Evolutionary conservation across 2,113 vertebrate genomes (phyloP).

Genomic region (Crotalus helleri): DNA sequence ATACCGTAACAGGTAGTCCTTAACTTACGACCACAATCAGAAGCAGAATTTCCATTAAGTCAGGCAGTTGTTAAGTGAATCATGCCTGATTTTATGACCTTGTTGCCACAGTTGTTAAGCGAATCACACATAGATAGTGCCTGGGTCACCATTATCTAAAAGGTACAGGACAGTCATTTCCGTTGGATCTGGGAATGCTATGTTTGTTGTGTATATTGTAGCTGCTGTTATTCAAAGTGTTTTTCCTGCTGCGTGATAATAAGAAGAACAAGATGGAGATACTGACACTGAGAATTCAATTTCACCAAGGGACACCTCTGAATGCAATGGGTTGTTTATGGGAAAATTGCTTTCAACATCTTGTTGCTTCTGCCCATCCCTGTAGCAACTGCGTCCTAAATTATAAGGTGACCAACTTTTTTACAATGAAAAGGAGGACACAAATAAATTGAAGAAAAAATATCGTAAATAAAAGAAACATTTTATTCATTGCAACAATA

Average conservation of each 20-base stretch:
- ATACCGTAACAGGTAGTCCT: too few species aligned
- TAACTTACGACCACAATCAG: too few species aligned
- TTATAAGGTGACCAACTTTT: too few species aligned
- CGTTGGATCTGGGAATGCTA: neutral
- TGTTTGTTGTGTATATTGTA: neutral
- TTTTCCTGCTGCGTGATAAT: neutral
- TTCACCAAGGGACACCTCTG: neutral
- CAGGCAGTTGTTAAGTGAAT: too few species aligned
- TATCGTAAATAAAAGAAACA: too few species aligned
- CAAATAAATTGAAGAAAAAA: too few species aligned
- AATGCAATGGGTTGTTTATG: neutral
- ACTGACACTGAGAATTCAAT: neutral
- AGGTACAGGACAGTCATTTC: neutral
- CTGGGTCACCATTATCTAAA: neutral
- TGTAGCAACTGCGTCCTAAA: neutral
- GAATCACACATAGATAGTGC: too few species aligned
- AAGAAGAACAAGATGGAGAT: neutral
- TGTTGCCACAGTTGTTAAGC: too few species aligned
- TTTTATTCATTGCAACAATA: too few species aligned
- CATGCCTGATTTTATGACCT: too few species aligned
- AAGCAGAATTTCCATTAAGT: too few species aligned
- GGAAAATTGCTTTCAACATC: neutral
- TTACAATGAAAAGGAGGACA: too few species aligned
- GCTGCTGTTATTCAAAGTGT: neutral
- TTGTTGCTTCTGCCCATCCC: neutral